phyloP scores from a whole-genome alignment of 2,888 invertebrate genomes.

The Perizoma affinitatum region DNA sequence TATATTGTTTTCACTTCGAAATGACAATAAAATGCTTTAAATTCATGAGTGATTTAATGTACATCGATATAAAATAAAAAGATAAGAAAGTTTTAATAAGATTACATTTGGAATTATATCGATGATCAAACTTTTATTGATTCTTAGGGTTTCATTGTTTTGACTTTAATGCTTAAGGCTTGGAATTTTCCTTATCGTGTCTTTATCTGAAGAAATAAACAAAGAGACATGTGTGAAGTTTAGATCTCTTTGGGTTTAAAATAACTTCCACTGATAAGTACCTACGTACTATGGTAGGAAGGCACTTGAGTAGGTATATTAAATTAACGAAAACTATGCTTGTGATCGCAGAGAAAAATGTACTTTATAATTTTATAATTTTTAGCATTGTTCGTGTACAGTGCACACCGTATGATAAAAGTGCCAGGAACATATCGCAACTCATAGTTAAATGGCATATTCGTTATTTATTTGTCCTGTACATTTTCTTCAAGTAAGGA shows the following conservation, averaged over 20 bases:
- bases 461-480: no score
- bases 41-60: slow-evolving; percentile 80
- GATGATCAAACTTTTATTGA: slow-evolving; percentile 61
- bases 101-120: slow-evolving; percentile 56
- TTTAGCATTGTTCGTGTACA: no score
- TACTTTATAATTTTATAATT: no score
- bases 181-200: slow-evolving; percentile 31
- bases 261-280: not conserved
- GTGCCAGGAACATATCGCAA: no score
- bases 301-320: not conserved
- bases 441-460: no score
- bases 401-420: no score
- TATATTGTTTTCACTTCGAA: slow-evolving; percentile 81
- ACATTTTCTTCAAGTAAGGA: no score
- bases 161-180: slow-evolving; percentile 41
- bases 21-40: slow-evolving; percentile 79
- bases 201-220: slow-evolving; percentile 22
- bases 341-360: not conserved
- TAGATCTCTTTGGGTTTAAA: not conserved
- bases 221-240: slow-evolving; percentile 4
- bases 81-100: slow-evolving; percentile 55
- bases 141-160: slow-evolving; percentile 53
- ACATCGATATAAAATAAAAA: slow-evolving; percentile 60
- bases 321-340: slow-evolving; percentile 14
- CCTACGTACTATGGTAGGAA: no score